These are phyloP conservation scores for Trichopria drosophilae DNA, from an alignment of 2,888 invertebrate species.

Conservation along the genomic window DNA sequence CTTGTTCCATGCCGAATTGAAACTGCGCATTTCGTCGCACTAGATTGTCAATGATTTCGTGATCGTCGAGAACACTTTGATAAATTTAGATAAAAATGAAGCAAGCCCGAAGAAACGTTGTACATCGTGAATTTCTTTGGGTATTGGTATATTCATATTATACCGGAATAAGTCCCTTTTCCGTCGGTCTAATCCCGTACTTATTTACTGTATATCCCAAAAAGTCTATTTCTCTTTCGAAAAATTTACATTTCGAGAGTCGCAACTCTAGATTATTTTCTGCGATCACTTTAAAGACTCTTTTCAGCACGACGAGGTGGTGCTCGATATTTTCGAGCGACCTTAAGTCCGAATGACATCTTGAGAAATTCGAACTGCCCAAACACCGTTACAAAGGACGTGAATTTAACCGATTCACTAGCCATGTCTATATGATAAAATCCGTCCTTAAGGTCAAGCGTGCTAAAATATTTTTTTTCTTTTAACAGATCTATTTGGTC, in stretches of 20 bases:
- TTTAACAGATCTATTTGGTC: not conserved
- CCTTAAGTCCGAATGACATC: conserved; percentile 26
- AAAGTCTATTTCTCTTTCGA: conserved; percentile 3
- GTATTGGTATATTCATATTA: conserved; percentile 2
- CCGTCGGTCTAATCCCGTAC: conserved; percentile 1
- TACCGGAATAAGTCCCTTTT: conserved; percentile 29
- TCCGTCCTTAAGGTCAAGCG: conserved; percentile 7
- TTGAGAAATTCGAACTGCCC: conserved; percentile 19
- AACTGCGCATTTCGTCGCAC: conserved; percentile 32
- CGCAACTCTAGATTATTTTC: conserved; percentile 22
- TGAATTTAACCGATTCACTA: conserved; percentile 28
- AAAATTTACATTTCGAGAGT: conserved; percentile 5
- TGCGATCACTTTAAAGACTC: conserved; percentile 15
- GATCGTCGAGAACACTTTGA: conserved; percentile 4
- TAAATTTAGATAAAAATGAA: conserved; percentile 11
- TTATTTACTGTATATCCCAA: conserved; percentile 10
- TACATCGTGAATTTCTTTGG: not conserved
- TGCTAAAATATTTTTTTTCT: not conserved
- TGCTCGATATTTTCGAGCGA: conserved; percentile 23
- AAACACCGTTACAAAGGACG: conserved; percentile 9
- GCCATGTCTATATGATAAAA: conserved; percentile 27
- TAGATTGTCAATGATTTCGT: conserved; percentile 33
- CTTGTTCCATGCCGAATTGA: conserved; percentile 35
- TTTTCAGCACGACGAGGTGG: conserved; percentile 17
- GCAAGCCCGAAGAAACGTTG: conserved; percentile 9